Evolutionary conservation across 2,888 invertebrate species (phyloP), one percentile per base, ranked within the genome.

Genomic region (Lycia hirtaria): DNA sequence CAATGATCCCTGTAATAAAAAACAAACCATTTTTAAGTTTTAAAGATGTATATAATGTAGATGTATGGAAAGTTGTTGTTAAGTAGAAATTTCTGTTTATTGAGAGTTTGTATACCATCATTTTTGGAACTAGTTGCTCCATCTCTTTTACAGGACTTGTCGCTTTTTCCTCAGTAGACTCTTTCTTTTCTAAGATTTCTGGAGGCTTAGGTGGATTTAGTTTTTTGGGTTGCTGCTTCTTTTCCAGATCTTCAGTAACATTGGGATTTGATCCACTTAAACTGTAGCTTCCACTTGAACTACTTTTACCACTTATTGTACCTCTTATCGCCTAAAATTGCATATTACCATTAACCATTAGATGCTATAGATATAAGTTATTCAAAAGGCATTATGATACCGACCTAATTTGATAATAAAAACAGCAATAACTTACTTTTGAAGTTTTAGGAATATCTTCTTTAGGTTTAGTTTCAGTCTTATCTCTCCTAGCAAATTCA

Each of bases 261-360:
- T 90, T 92, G 20, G 88, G 85, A 77, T 89, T 88, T 60, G 91
- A 92, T 60, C 90, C 90, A 59, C 87, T 85, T 84, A 92, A 83
- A 76, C 90, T 91, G 72, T 91, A 92, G 75, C 92, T 92, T 67
- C 91, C 92, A 76, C 92, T 92, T 60, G 92, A 92, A 79, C 92
- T 92, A 78, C 91, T 92, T 72, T 92, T 92, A 44, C 90, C 89
- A 71, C 90, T 92, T 69, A 87, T 76, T 40, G 80, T 80, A 65
- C 86, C 88, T 67, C 83, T 83, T 60, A 79, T 69, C 60, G 65
- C 75, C 85, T 87, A 60, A 58, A 63, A 33, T n/a, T n/a, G n/a
- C n/a, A n/a, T n/a, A n/a, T n/a, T n/a, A n/a, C n/a, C n/a, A n/a
- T n/a, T n/a, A n/a, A n/a, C n/a, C n/a, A n/a, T n/a, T n/a, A n/a